Base-by-base conservation (phyloP, 2,888 invertebrate genomes). In the Ernsta delagoae region DNA sequence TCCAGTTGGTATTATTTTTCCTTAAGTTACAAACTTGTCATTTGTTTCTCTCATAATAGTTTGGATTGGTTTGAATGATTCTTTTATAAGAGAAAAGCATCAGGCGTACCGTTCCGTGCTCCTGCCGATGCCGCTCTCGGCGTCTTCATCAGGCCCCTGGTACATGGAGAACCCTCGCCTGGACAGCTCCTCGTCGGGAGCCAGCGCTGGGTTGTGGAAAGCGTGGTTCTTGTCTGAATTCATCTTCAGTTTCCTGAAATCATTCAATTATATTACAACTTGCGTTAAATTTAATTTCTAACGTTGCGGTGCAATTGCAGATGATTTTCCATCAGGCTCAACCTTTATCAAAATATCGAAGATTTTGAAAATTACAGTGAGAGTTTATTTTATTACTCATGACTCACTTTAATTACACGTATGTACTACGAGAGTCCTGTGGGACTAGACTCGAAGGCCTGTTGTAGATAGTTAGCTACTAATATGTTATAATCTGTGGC, bases 91-190 rank as follows among this genome's bases (percentile, higher is more conserved):
- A 48, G 12, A n/a, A 48, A 12, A 50, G 24, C 7, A 9, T 48
- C n/a, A n/a, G n/a, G n/a, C 24, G 88, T 80, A 90, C 90, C 65
- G 83, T 75, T 72, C 81, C 9, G 79, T 77, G 11, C 77, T 83
- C 5, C 87, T 75, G 45, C 84, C 88, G 70, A 87, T 75, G 45
- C 84, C 88, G 69, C 87, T 84, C 78, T 92, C 93, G 31, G 88
- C 77, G 74, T 92, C 90, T 0, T 77, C 79, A 7, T 93, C 93
- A 1, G 83, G 77, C 7, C 85, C 87, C 77, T 86, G 84, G 85
- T 95, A 95, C 94, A 95, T 94, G 77, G 94, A 94, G 85, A 92
- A 95, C 50, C 94, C 94, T 57, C 95, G 92, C 9, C 94, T 87
- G 36, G 94, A 89, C 74, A 95, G 81, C 83, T 94, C 94, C 84